phyloP scores from a whole-genome alignment of 2,797 vertebrate genomes.

The Euthynnus affinis region DNA sequence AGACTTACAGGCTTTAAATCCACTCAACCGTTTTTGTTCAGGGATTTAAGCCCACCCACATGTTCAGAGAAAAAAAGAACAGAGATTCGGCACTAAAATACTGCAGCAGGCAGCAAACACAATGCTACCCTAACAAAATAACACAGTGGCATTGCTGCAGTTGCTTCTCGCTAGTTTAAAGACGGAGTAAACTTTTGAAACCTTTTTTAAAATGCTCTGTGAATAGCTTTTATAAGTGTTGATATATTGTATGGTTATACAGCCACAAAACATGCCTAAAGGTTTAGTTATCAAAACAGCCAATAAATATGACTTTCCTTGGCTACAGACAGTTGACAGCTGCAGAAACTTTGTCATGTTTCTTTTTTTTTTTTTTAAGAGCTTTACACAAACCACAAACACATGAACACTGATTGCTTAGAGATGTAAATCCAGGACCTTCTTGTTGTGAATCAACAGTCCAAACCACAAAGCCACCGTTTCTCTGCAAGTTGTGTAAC shows the following conservation, averaged over 20 bases:
- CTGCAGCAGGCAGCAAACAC: not conserved
- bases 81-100: not conserved
- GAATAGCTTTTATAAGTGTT: not conserved
- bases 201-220: not conserved
- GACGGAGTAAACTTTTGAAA: not conserved
- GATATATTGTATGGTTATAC: not conserved
- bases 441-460: not conserved
- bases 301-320: not conserved
- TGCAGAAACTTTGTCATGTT: not conserved
- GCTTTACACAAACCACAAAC: not conserved
- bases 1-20: slow-evolving; percentile 8
- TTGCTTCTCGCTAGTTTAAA: not conserved
- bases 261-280: not conserved
- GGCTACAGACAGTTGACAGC: not conserved
- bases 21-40: slow-evolving; percentile 13
- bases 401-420: not conserved
- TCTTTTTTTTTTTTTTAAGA: not conserved
- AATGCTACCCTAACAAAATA: not conserved
- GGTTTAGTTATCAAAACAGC: not conserved
- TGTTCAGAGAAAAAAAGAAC: not conserved
- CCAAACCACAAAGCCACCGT: not conserved
- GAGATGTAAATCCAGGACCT: not conserved
- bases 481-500: slow-evolving; percentile 1
- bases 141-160: not conserved
- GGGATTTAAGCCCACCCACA: slow-evolving; percentile 30